Conservation (phyloP, 1,140 invertebrate genomes). For the Philotrypesis tridentata region DNA sequence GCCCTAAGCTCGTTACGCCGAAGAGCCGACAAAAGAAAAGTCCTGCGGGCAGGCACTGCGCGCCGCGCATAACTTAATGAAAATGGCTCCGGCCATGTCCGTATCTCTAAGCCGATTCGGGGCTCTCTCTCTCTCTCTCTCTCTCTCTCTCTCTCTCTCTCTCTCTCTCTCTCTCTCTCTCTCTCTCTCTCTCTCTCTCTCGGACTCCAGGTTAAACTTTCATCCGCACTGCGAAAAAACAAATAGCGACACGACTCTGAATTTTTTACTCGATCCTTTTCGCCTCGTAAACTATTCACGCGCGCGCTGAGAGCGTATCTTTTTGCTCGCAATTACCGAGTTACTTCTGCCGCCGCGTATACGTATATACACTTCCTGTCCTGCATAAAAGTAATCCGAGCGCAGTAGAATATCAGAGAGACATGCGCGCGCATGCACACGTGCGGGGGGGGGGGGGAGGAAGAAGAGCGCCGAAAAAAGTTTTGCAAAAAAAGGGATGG, state of each 20-base stretch:
- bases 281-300: neutral
- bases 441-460: too few relatives aligned
- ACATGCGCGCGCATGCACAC: too few relatives aligned
- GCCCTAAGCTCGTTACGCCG: neutral
- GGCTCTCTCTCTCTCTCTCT: too few relatives aligned
- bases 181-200: too few relatives aligned
- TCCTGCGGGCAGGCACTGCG: too few relatives aligned
- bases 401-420: neutral
- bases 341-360: neutral
- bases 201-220: too few relatives aligned
- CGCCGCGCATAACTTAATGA: too few relatives aligned
- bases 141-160: too few relatives aligned
- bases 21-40: neutral
- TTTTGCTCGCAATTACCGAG: neutral
- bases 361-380: too few relatives aligned
- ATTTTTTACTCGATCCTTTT: neutral
- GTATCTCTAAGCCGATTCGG: too few relatives aligned
- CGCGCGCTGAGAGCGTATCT: neutral
- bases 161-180: too few relatives aligned
- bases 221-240: neutral
- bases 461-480: neutral
- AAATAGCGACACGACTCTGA: neutral
- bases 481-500: neutral
- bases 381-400: too few relatives aligned
- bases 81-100: neutral